Conservation (phyloP, 2,888 invertebrate species). For the Xiphydria camelus region DNA sequence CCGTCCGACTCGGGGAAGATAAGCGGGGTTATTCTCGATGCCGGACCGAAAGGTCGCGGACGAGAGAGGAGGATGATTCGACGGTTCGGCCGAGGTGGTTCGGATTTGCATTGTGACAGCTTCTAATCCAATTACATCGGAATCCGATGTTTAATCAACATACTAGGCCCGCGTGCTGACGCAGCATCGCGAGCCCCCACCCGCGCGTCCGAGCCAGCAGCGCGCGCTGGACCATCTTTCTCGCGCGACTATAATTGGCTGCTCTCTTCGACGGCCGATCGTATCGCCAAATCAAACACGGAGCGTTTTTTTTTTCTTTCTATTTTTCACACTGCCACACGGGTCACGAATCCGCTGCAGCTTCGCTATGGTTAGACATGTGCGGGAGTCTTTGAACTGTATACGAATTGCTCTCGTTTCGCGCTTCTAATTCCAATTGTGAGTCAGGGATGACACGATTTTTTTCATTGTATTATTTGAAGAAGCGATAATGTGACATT, state of each 20-base stretch:
- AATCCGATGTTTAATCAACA: constrained; percentile 44
- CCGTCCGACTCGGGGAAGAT: too few species aligned
- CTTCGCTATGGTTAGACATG: too few species aligned
- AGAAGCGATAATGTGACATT: too few species aligned
- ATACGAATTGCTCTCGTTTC: too few species aligned
- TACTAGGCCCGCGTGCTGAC: constrained; percentile 23
- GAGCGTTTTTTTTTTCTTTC: constrained; percentile 5
- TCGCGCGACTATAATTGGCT: constrained; percentile 21
- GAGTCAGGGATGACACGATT: too few species aligned
- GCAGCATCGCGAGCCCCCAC: constrained; percentile 12
- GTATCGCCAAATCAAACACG: constrained; percentile 21
- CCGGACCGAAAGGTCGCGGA: background rate
- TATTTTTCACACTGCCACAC: too few species aligned
- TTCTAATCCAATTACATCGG: constrained; percentile 49
- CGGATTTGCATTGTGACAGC: too few species aligned
- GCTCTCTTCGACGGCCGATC: constrained; percentile 15
- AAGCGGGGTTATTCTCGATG: background rate
- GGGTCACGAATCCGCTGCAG: too few species aligned
- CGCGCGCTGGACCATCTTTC: background rate
- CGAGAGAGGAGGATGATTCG: constrained; percentile 13
- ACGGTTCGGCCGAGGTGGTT: too few species aligned
- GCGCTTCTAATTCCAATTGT: too few species aligned
- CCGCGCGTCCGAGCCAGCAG: constrained; percentile 3
- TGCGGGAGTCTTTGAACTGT: too few species aligned
- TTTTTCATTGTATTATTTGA: too few species aligned